phyloP scores from a whole-genome alignment of 2,797 vertebrate genomes.

The Prionace glauca region DNA sequence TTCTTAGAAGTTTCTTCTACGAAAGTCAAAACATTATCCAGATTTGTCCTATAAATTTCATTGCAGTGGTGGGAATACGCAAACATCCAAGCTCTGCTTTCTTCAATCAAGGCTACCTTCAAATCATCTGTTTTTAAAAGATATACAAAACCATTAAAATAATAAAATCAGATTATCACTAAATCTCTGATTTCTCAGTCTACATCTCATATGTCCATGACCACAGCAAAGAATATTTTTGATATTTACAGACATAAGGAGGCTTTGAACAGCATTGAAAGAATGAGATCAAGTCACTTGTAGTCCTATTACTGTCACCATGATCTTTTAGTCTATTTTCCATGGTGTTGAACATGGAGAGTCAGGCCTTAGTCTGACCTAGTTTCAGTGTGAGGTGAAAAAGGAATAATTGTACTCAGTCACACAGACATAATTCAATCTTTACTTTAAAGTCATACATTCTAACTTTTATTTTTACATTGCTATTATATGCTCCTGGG shows the following conservation, averaged over 20 bases:
- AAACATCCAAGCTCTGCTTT: constrained; percentile 83
- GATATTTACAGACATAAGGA: neutral
- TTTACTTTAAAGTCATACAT: neutral
- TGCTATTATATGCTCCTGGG: neutral
- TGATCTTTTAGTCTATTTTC: neutral
- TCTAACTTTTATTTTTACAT: neutral
- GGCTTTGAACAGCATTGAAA: neutral
- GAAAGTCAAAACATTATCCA: constrained; percentile 80
- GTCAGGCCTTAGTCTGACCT: neutral
- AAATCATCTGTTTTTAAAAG: constrained; percentile 62
- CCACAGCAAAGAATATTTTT: neutral
- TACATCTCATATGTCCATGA: neutral
- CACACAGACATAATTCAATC: neutral
- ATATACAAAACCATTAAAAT: neutral
- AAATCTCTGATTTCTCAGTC: neutral
- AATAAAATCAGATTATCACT: neutral
- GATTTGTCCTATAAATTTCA: constrained; percentile 76
- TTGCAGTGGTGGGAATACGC: constrained; percentile 76
- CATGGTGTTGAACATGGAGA: neutral
- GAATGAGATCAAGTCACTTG: neutral
- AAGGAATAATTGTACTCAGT: neutral
- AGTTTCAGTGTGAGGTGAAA: neutral
- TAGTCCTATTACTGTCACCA: neutral
- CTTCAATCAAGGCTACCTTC: constrained; percentile 75
- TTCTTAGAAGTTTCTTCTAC: constrained; percentile 84